These are phyloP conservation scores for Hippolais icterina DNA, from an alignment of 2,113 vertebrate species.

Conservation along the genomic window DNA sequence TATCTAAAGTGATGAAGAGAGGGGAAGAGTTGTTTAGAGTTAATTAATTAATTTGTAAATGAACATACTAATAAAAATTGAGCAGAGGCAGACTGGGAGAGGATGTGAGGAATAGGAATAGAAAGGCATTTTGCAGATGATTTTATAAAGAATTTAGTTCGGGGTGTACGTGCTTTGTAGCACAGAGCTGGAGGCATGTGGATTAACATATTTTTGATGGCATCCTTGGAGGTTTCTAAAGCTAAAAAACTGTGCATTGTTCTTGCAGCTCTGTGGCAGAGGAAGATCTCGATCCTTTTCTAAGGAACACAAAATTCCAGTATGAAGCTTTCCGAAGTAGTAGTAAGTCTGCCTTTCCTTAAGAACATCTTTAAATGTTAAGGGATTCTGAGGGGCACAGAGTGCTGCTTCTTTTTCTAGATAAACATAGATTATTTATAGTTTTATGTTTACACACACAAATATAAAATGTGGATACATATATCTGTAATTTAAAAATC, in stretches of 20 bases:
- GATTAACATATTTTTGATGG: background rate
- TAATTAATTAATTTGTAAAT: background rate
- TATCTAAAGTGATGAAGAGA: background rate
- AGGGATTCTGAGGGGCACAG: background rate
- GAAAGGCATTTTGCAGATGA: background rate
- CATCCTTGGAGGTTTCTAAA: background rate
- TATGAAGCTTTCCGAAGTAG: conserved; percentile 90
- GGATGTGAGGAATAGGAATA: background rate
- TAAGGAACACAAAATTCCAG: conserved; percentile 86
- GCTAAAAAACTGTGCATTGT: background rate
- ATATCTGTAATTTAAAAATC: background rate
- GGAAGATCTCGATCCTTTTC: conserved; percentile 85
- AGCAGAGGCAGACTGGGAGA: background rate
- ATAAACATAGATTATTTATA: background rate
- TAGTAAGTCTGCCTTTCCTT: conserved; percentile 80
- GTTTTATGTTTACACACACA: background rate
- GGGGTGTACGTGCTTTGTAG: background rate
- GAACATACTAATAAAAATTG: background rate
- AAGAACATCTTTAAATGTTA: background rate
- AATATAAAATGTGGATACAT: fast-evolving
- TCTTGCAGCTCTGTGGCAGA: conserved; percentile 79
- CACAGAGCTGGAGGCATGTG: background rate
- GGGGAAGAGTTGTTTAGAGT: background rate
- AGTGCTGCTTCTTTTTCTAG: background rate
- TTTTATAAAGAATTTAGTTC: background rate